Evolutionary conservation across 2,113 vertebrate species (phyloP), one percentile per base, ranked within the genome.

Genomic region (Colistium nudipinnis): DNA sequence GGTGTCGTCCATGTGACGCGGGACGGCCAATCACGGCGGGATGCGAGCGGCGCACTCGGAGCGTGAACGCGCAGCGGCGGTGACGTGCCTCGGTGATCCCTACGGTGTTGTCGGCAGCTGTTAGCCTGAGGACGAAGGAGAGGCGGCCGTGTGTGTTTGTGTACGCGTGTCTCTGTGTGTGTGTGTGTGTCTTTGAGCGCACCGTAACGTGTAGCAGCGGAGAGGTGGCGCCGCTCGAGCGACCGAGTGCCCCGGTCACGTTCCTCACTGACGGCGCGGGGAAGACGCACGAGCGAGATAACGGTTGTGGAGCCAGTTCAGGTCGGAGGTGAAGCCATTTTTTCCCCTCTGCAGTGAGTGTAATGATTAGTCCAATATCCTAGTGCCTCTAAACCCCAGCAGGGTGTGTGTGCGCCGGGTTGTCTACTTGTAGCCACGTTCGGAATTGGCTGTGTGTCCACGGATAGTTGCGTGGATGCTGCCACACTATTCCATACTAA

Each of bases 31-130:
- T 86, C 57, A 38, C 8, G 6, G 51, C 13, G 0, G 9, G 85
- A 19, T 38, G 61, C 72, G 73, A 59, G 22, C 19, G 14, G 44
- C 24, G 12, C 33, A 22, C 3, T 17, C 75, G 51, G 43, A 65
- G 59, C 33, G 74, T 36, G 64, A 38, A 66, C 71, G 27, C 72
- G 66, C n/a, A 56, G 4, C 14, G 27, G 22, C 53, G 72, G 70
- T 89, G 91, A 92, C 90, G 92, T 80, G 61, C 51, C 45, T 36
- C 53, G 35, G 48, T 56, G 87, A 81, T 55, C 75, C 9, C 45
- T 64, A 81, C 82, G 25, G 81, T 86, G 85, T 85, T 91, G 83
- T 91, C 85, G 74, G 69, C 90, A 86, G 91, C 90, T 90, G 91
- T 82, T 83, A 73, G 63, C 35, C 35, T 62, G 28, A 63, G 76